Conservation (phyloP, 2,797 vertebrate species). For the Coranthus polyacanthus region DNA sequence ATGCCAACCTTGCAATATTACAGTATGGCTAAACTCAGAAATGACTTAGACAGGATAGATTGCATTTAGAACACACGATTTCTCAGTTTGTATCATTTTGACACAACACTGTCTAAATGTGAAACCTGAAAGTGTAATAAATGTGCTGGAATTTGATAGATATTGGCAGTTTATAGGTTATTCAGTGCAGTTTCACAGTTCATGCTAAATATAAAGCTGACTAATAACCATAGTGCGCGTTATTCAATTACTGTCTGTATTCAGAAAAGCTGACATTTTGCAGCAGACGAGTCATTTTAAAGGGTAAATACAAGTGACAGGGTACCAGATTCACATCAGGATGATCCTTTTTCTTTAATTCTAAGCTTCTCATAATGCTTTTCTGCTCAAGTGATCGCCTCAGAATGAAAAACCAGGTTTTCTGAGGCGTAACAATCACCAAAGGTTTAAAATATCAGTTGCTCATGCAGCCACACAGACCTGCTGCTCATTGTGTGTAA, state of each 20-base stretch:
- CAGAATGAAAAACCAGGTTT: slow-evolving; percentile 37
- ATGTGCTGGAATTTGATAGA: slow-evolving; percentile 1
- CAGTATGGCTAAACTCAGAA: slow-evolving; percentile 40
- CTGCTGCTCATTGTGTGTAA: slow-evolving; percentile 53
- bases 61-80: slow-evolving; percentile 29
- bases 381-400: slow-evolving; percentile 23
- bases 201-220: background rate
- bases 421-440: slow-evolving; percentile 47
- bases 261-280: background rate
- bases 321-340: background rate
- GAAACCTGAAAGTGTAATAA: slow-evolving; percentile 35
- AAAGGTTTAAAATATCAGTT: slow-evolving; percentile 33
- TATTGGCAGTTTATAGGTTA: slow-evolving; percentile 13
- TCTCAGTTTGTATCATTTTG: slow-evolving; percentile 34
- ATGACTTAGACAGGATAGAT: slow-evolving; percentile 42
- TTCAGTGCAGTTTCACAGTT: slow-evolving; percentile 26
- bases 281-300: background rate
- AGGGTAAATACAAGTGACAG: too few relatives aligned
- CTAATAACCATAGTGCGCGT: background rate
- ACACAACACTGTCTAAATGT: slow-evolving; percentile 22
- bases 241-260: background rate
- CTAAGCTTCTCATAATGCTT: background rate
- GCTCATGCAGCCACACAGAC: slow-evolving; percentile 44
- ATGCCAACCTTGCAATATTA: slow-evolving; percentile 73
- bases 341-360: slow-evolving; percentile 7